A percentile compares a stretch with the other conserved stretches of the same genome.
Conservation (phyloP, 1,140 invertebrate species). For the Drosophila orosa region DNA sequence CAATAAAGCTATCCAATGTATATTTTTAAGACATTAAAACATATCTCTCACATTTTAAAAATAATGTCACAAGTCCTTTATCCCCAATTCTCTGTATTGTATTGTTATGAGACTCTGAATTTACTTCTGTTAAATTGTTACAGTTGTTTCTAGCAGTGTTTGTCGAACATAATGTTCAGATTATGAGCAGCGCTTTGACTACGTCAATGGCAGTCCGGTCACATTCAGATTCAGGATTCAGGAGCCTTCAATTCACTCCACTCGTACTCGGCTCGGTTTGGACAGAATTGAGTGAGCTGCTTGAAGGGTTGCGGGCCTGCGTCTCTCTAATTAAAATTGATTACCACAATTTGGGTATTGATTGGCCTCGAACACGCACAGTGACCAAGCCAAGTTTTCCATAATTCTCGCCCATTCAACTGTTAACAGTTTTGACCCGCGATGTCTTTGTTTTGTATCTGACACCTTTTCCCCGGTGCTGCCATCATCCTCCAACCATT, state of each 20-base stretch:
- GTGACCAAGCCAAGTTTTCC: conserved; percentile 46
- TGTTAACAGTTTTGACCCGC: conserved; percentile 67
- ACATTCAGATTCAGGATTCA: conserved; percentile 29
- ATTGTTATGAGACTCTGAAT: no score
- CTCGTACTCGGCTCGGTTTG: conserved; percentile 11
- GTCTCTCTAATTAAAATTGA: conserved; percentile 78
- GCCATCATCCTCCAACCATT: conserved; percentile 48
- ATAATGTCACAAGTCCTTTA: no score
- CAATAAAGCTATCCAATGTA: no score
- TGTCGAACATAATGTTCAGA: conserved; percentile 30
- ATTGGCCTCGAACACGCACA: conserved; percentile 67
- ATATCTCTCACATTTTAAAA: no score
- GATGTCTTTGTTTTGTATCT: conserved; percentile 57
- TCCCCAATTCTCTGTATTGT: no score
- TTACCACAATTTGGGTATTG: conserved; percentile 78
- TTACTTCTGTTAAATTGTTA: no score
- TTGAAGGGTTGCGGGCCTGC: conserved; percentile 25
- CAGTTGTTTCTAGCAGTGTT: not conserved
- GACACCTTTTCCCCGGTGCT: conserved; percentile 58
- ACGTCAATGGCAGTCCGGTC: conserved; percentile 66
- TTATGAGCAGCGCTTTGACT: conserved; percentile 72
- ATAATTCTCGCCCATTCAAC: conserved; percentile 43
- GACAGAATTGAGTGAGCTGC: conserved; percentile 45
- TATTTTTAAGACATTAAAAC: no score
- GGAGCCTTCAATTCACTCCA: conserved; percentile 13